A percentile compares a stretch with the other conserved stretches of the same genome.
phyloP scores from a whole-genome alignment of 2,888 invertebrate genomes.

The Ernsta delagoae region DNA sequence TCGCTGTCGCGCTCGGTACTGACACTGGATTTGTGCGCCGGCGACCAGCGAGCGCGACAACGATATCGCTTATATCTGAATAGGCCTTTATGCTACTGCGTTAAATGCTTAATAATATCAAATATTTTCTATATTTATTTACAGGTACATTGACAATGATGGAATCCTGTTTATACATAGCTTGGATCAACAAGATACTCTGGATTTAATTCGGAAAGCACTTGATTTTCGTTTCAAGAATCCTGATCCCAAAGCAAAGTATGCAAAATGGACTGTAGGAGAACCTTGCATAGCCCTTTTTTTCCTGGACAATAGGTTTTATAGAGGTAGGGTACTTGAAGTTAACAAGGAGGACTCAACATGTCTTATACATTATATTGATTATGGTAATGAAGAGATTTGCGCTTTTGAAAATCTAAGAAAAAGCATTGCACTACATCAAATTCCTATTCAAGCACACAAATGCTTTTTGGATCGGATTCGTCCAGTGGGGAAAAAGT shows the following conservation, averaged over 20 bases:
- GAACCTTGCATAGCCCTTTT: constrained; percentile 89
- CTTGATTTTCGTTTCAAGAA: constrained; percentile 76
- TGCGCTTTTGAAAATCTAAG: constrained; percentile 84
- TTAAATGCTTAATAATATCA: no score
- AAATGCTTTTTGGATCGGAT: constrained; percentile 83
- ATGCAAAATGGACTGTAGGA: constrained; percentile 84
- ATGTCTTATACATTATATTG: constrained; percentile 88
- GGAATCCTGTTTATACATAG: constrained; percentile 76
- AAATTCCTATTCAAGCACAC: constrained; percentile 88
- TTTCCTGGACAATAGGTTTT: constrained; percentile 87
- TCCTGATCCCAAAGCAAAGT: constrained; percentile 72
- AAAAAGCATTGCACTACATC: constrained; percentile 85
- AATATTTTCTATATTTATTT: neutral
- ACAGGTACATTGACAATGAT: constrained; percentile 66
- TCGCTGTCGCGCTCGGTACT: no score
- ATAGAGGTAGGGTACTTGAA: constrained; percentile 87
- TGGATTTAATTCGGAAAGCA: constrained; percentile 79
- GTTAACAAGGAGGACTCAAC: constrained; percentile 63
- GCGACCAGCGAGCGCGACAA: no score
- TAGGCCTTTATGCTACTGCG: no score
- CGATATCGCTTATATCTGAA: no score
- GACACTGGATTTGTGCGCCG: no score
- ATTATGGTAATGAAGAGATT: constrained; percentile 92
- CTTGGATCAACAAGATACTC: constrained; percentile 60
- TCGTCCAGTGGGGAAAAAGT: constrained; percentile 62